Evolutionary conservation across 2,888 invertebrate species (phyloP).

Genomic region (Pandemis cinnamomeana): DNA sequence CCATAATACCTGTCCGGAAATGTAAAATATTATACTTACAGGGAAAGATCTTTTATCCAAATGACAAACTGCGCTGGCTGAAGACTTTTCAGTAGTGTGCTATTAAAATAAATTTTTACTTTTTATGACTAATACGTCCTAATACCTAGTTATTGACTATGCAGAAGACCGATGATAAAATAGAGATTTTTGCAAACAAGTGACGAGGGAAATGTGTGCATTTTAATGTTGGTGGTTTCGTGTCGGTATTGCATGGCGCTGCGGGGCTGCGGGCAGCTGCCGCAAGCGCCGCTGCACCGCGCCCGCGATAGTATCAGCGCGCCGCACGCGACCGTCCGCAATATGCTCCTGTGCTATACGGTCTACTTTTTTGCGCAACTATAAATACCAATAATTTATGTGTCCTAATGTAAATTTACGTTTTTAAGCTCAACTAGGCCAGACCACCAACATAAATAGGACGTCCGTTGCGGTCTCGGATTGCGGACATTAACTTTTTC

Average conservation of each 20-base stretch:
- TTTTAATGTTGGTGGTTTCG: conserved; percentile 56
- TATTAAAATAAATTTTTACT: no score
- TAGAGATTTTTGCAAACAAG: background rate
- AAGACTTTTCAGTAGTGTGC: no score
- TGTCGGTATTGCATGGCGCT: conserved; percentile 49
- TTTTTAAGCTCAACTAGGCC: conserved; percentile 39
- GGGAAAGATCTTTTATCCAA: background rate
- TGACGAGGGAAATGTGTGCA: conserved; percentile 51
- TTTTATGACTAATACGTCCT: no score
- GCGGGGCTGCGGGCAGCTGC: conserved; percentile 20
- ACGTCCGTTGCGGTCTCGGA: conserved; percentile 38
- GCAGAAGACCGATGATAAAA: background rate
- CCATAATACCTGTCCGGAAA: conserved; percentile 17
- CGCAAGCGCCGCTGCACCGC: conserved; percentile 5
- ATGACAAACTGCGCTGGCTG: no score
- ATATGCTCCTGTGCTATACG: conserved; percentile 51
- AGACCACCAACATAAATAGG: conserved; percentile 37
- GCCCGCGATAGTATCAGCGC: conserved; percentile 49
- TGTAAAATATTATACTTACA: background rate
- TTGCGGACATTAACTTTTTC: conserved; percentile 3
- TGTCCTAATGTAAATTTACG: conserved; percentile 45
- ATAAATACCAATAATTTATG: conserved; percentile 58
- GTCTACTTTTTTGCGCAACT: conserved; percentile 58
- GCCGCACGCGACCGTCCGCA: conserved; percentile 43
- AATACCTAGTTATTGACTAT: background rate